Conservation (phyloP, 2,797 vertebrate species). For the Phalanger gymnotis region DNA sequence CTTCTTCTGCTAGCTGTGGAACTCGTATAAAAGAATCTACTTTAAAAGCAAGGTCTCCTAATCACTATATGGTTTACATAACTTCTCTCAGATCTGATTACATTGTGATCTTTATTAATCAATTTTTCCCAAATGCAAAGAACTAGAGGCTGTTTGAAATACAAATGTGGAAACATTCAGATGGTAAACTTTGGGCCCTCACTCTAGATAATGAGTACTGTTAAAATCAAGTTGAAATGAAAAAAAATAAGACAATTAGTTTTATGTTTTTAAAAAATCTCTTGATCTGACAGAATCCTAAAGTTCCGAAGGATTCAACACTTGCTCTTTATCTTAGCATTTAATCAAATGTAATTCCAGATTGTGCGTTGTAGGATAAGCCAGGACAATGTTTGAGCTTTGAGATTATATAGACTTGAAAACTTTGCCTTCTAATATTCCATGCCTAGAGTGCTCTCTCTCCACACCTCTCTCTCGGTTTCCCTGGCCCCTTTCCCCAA, state of each 20-base stretch:
- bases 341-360: not conserved
- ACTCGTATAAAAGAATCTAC: conserved; percentile 15
- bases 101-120: conserved; percentile 46
- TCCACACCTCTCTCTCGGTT: not conserved
- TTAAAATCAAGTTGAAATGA: not conserved
- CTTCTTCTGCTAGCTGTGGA: too few species aligned
- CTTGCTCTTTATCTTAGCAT: not conserved
- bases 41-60: conserved; percentile 40
- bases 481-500: not conserved
- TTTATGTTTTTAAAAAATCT: not conserved
- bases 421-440: not conserved
- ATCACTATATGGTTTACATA: not conserved
- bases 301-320: not conserved
- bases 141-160: not conserved
- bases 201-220: not conserved
- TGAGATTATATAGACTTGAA: not conserved
- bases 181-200: not conserved
- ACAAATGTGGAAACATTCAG: not conserved
- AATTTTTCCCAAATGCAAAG: conserved; percentile 18
- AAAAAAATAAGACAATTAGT: not conserved
- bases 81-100: conserved; percentile 26
- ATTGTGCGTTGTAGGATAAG: not conserved
- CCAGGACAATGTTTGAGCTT: not conserved
- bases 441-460: not conserved
- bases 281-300: not conserved